phyloP scores from a whole-genome alignment of 2,113 vertebrate species.

The Mastomys natalensis region DNA sequence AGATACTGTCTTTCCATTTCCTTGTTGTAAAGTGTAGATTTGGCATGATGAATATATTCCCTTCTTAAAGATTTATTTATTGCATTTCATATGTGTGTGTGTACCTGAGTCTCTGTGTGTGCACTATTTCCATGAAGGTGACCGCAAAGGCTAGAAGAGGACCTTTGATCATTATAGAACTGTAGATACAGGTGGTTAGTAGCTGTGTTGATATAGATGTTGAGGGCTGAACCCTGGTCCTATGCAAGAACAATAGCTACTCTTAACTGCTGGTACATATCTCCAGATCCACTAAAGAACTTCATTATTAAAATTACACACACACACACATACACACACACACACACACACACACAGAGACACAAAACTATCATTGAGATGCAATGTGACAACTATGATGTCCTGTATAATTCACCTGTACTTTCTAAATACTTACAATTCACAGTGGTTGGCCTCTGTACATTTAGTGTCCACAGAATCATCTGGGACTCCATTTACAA shows the following conservation, averaged over 20 bases:
- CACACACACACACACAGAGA: no score
- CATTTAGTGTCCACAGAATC: neutral
- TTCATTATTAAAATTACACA: neutral
- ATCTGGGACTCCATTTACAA: neutral
- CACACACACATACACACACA: no score
- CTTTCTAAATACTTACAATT: neutral
- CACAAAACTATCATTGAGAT: neutral
- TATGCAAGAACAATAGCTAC: neutral
- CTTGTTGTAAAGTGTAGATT: neutral
- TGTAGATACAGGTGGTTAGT: neutral
- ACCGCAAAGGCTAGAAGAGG: neutral
- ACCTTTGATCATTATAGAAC: neutral
- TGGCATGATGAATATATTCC: neutral
- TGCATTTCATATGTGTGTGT: neutral
- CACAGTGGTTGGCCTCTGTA: neutral
- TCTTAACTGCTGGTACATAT: neutral
- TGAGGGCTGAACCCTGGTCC: neutral
- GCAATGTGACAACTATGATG: neutral
- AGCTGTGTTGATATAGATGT: neutral
- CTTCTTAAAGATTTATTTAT: neutral
- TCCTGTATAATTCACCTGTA: neutral
- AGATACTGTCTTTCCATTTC: neutral
- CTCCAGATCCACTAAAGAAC: neutral
- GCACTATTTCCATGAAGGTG: neutral
- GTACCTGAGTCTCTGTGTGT: neutral